A percentile compares a stretch with the other conserved stretches of the same genome.
These are phyloP conservation scores for Smittia aterrima DNA, from an alignment of 2,888 invertebrate genomes.

Conservation along the genomic window DNA sequence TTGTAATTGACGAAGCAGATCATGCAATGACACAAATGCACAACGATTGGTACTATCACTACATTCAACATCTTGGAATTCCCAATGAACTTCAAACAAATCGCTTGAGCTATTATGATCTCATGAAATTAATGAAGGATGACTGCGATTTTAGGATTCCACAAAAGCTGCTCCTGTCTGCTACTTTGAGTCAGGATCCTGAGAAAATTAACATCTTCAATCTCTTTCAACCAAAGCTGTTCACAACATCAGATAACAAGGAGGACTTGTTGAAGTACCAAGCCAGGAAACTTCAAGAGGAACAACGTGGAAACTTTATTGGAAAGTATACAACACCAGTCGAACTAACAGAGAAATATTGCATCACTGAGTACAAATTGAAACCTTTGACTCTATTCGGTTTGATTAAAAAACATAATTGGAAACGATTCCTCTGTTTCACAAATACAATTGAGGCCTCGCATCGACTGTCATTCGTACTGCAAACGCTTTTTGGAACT, in stretches of 20 bases:
- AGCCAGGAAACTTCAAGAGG: conserved; percentile 42
- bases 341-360: conserved; percentile 69
- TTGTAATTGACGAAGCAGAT: conserved; percentile 97
- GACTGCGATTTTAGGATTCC: conserved; percentile 58
- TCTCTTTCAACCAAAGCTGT: conserved; percentile 88
- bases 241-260: conserved; percentile 61
- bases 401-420: conserved; percentile 62
- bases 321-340: conserved; percentile 82
- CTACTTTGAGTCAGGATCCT: conserved; percentile 94
- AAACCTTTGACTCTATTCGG: conserved; percentile 81
- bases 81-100: conserved; percentile 33
- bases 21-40: conserved; percentile 88
- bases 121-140: conserved; percentile 18
- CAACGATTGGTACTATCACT: conserved; percentile 84
- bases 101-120: conserved; percentile 30
- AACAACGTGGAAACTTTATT: conserved; percentile 56
- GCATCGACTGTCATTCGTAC: conserved; percentile 57
- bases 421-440: conserved; percentile 85
- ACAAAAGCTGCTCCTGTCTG: conserved; percentile 95
- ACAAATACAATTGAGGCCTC: conserved; percentile 79
- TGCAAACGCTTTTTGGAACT: conserved; percentile 43
- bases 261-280: conserved; percentile 49
- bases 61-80: conserved; percentile 64
- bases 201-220: conserved; percentile 87
- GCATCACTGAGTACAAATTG: conserved; percentile 63